Percentiles rank a stretch among this genome's conserved stretches.
phyloP scores from a whole-genome alignment of 2,888 invertebrate species.

The Icerya purchasi region DNA sequence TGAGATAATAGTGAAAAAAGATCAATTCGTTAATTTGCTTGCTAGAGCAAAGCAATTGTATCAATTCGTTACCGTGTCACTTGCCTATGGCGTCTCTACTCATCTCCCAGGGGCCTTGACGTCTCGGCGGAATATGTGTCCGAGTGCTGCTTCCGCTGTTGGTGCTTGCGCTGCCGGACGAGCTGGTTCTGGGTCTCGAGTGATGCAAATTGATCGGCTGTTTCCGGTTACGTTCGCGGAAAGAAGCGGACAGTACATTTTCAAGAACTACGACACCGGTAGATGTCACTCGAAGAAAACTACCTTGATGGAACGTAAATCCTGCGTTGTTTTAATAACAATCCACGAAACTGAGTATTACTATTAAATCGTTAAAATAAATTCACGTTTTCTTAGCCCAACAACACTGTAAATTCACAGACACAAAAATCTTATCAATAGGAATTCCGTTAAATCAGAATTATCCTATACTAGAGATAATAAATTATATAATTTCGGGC shows the following conservation, averaged over 20 bases:
- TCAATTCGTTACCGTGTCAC: slow-evolving; percentile 13
- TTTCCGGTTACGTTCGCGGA: background rate
- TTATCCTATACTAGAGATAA: too few relatives aligned
- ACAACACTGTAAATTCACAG: too few relatives aligned
- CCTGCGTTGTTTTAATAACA: too few relatives aligned
- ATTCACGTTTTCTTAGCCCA: too few relatives aligned
- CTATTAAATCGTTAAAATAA: too few relatives aligned
- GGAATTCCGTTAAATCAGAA: too few relatives aligned
- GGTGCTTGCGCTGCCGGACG: background rate
- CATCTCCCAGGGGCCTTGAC: slow-evolving; percentile 29
- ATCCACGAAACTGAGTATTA: too few relatives aligned
- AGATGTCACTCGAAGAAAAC: slow-evolving; percentile 40
- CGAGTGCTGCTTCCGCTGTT: background rate
- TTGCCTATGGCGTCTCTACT: slow-evolving; percentile 37
- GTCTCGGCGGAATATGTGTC: background rate
- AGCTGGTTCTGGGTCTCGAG: background rate
- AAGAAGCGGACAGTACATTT: slow-evolving; percentile 21
- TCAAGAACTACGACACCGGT: slow-evolving; percentile 39
- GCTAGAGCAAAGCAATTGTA: too few relatives aligned
- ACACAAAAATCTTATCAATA: too few relatives aligned
- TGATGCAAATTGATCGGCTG: background rate
- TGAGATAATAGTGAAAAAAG: too few relatives aligned
- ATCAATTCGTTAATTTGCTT: too few relatives aligned
- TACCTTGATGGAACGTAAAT: slow-evolving; percentile 48
- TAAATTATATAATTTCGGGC: too few relatives aligned